Evolutionary conservation across 1,140 invertebrate genomes (phyloP), one percentile per base, ranked within the genome.

Genomic region (Magallana gigas): DNA sequence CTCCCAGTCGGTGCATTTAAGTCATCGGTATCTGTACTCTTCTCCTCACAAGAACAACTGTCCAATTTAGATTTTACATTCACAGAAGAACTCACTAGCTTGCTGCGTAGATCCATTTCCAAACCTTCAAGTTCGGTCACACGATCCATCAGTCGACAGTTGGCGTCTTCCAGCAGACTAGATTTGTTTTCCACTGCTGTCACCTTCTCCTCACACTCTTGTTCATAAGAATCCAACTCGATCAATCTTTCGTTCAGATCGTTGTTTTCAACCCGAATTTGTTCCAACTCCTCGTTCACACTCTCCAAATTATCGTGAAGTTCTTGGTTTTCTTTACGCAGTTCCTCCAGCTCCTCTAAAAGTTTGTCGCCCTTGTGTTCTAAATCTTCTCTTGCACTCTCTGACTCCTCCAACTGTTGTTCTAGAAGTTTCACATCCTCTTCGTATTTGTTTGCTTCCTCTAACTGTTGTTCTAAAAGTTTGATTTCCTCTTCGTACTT

Each of bases 61-160:
- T 85, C 58, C 14, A 12, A 59, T 60, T 62, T 58, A 76, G 80
- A 82, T 88, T 57, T 56, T 1, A 84, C 59, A 76, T 76, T 76
- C 68, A 76, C 68, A 36, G 68, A 76, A 8, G 68, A 36, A 16
- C 48, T 83, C 48, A 57, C 48, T 57, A n/a, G 48, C 57, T 83
- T 83, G 3, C 48, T 83, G 57, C 29, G 57, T 58, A 91, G 83
- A 12, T 84, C 83, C 11, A 83, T 57, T 76, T 92, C 90, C 4
- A 87, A 16, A 12, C 88, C 68, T 86, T 91, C 90, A 18, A 92
- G 88, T 86, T 93, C 92, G n/a, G 48, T 68, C 11, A 93, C 85
- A 85, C 88, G 87, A 11, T 88, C 87, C 82, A 90, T 87, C 8
- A 93, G 83, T 57, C 87, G 87, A 59, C 68, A 76, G 60, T 91